Conservation (phyloP, 2,888 invertebrate species). For the Pseudolycoriella hygida region DNA sequence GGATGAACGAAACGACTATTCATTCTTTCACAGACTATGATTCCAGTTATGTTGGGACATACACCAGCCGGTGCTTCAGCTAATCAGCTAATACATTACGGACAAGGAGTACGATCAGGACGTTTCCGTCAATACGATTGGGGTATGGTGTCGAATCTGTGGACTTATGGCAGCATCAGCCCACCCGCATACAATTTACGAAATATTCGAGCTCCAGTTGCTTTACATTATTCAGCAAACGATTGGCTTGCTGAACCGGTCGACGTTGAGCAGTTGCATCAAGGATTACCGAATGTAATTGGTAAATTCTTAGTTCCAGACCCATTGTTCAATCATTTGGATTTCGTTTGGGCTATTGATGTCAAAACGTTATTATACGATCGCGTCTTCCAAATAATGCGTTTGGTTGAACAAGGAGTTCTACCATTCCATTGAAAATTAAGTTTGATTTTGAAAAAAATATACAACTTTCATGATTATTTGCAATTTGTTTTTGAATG, state of each 20-base stretch:
- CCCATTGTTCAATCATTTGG: conserved; percentile 36
- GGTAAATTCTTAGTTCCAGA: conserved; percentile 34
- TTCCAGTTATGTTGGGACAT: conserved; percentile 48
- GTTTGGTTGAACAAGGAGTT: conserved; percentile 12
- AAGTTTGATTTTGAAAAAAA: too few species aligned
- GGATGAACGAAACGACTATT: background rate
- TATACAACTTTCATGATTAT: too few species aligned
- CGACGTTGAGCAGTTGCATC: conserved; percentile 8
- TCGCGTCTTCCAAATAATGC: conserved; percentile 11
- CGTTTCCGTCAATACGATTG: conserved; percentile 40
- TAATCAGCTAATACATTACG: conserved; percentile 53
- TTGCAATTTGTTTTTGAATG: too few species aligned
- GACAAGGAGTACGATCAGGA: conserved; percentile 38
- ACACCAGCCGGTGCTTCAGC: conserved; percentile 51
- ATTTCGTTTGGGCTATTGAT: conserved; percentile 37
- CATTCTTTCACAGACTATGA: conserved; percentile 34
- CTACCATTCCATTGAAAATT: background rate
- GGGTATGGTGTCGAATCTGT: conserved; percentile 33
- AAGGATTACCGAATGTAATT: conserved; percentile 20
- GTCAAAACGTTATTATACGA: conserved; percentile 31
- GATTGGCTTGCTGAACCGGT: conserved; percentile 40
- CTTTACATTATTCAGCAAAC: conserved; percentile 42
- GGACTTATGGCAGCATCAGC: conserved; percentile 31
- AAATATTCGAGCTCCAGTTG: conserved; percentile 39
- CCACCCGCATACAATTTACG: conserved; percentile 42